Evolutionary conservation across 2,113 vertebrate genomes (phyloP).

Genomic region (Bagarius yarrelli): DNA sequence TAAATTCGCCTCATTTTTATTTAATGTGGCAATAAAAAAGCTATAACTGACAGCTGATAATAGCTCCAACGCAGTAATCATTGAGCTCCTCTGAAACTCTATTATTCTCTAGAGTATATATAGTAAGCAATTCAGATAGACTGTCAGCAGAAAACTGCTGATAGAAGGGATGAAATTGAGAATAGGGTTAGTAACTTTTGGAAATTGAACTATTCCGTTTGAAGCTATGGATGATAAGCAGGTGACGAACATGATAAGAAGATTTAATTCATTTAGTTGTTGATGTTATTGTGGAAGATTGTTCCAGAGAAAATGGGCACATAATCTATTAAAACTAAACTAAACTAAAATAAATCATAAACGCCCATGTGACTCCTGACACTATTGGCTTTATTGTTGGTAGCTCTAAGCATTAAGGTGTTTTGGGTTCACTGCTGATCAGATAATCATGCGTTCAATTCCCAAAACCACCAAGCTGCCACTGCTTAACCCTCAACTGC

Average conservation of each 20-base stretch:
- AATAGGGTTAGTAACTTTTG: background rate
- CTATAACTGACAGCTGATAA: slow-evolving; percentile 35
- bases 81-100: background rate
- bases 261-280: background rate
- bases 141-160: background rate
- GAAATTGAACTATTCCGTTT: slow-evolving; percentile 14
- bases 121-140: slow-evolving; percentile 20
- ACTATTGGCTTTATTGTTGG: too few species aligned
- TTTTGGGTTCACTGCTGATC: too few species aligned
- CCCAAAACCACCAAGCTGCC: too few species aligned
- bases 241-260: background rate
- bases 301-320: background rate
- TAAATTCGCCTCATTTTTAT: slow-evolving; percentile 32
- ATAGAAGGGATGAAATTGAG: slow-evolving; percentile 10
- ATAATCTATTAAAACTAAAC: background rate
- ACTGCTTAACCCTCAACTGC: too few species aligned
- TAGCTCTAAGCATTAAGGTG: too few species aligned
- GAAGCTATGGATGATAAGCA: slow-evolving; percentile 21
- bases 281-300: background rate
- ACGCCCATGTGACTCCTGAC: too few species aligned
- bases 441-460: too few species aligned
- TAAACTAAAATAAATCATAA: too few species aligned
- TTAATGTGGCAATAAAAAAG: slow-evolving; percentile 29
- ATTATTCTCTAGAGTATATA: background rate
- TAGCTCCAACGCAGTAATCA: slow-evolving; percentile 19